A percentile compares a stretch with the other conserved stretches of the same genome.
phyloP scores from a whole-genome alignment of 2,888 invertebrate species.

The Drosophila mercatorum region DNA sequence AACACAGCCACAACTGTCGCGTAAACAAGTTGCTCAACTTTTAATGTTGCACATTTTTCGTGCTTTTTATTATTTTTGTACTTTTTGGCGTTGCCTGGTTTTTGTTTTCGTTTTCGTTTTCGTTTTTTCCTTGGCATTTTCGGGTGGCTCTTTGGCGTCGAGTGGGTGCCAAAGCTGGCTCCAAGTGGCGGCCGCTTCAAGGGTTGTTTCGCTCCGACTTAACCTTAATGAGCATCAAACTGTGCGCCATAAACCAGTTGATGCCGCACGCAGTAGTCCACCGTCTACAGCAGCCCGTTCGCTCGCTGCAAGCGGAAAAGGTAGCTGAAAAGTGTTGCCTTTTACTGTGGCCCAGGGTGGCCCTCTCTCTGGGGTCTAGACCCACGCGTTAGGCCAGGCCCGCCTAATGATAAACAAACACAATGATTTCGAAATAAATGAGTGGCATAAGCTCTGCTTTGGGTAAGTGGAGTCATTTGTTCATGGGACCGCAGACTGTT shows the following conservation, averaged over 20 bases:
- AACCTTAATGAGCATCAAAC: constrained; percentile 72
- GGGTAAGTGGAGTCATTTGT: constrained; percentile 62
- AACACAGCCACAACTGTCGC: constrained; percentile 60
- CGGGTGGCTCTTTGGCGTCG: constrained; percentile 15
- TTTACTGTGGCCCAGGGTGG: constrained; percentile 4
- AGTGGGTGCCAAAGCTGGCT: constrained; percentile 45
- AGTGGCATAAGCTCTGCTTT: constrained; percentile 56
- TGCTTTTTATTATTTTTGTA: constrained; percentile 13
- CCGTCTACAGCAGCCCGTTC: not conserved
- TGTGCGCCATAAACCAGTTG: constrained; percentile 64
- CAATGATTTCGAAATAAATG: constrained; percentile 66
- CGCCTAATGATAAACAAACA: constrained; percentile 64
- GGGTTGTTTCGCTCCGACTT: constrained; percentile 56
- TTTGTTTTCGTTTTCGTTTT: not conserved
- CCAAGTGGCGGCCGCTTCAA: constrained; percentile 31
- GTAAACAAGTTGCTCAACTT: constrained; percentile 68
- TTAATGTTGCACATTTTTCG: constrained; percentile 66
- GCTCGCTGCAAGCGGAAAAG: constrained; percentile 2
- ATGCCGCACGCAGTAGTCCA: constrained; percentile 24
- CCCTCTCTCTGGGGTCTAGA: constrained; percentile 24
- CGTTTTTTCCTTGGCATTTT: constrained; percentile 4
- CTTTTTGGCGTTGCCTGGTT: not conserved
- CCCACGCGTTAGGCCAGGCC: constrained; percentile 28
- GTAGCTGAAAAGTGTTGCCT: constrained; percentile 33
- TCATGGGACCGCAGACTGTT: constrained; percentile 52